Evolutionary conservation across 2,113 vertebrate genomes (phyloP).

Genomic region (Corythoichthys intestinalis): DNA sequence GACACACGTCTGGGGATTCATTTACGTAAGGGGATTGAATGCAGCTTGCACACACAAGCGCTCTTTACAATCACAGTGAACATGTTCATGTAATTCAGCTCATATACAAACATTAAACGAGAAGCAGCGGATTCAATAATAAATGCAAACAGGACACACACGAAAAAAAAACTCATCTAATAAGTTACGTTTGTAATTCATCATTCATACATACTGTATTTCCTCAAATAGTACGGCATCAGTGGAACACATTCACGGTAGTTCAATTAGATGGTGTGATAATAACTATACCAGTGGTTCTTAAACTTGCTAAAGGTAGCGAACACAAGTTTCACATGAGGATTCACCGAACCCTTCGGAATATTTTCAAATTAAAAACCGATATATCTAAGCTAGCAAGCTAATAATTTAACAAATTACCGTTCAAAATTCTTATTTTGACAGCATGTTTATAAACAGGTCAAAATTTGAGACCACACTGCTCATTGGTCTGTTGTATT

Average conservation of each 20-base stretch:
- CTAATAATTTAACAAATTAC: no score
- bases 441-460: no score
- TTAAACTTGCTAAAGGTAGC: no score
- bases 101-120: conserved; percentile 39
- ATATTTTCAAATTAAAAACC: no score
- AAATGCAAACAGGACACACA: conserved; percentile 10
- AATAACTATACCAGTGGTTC: no score
- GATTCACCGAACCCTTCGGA: no score
- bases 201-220: conserved; percentile 7
- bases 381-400: no score
- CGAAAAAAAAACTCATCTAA: not conserved
- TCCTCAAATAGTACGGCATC: not conserved
- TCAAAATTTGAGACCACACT: no score
- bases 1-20: conserved; percentile 9
- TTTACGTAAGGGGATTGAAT: conserved; percentile 22
- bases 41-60: conserved; percentile 9
- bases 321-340: no score
- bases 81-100: conserved; percentile 32
- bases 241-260: not conserved
- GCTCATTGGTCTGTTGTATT: no score
- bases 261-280: not conserved
- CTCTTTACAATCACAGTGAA: conserved; percentile 33
- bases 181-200: not conserved
- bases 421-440: no score
- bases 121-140: conserved; percentile 47